Evolutionary conservation across 2,797 vertebrate genomes (phyloP), one percentile per base, ranked within the genome.

Genomic region (Dallia pectoralis): DNA sequence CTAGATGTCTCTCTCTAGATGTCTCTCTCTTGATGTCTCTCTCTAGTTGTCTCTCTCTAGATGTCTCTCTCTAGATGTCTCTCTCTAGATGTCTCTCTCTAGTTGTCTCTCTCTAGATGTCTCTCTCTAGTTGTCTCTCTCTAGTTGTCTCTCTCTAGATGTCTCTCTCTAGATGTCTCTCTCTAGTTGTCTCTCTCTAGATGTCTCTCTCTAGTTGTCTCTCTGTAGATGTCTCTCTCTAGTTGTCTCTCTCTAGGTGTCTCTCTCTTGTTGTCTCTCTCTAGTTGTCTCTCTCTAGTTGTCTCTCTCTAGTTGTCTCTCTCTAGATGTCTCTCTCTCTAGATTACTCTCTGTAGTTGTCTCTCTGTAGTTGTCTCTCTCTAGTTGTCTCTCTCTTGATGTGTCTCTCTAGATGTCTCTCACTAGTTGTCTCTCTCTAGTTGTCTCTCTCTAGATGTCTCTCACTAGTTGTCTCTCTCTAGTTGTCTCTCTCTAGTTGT

Each of bases 21-120:
- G n/a, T n/a, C n/a, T n/a, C 77, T 79, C 75, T 51, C 66, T 69
- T 63, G 30, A 69, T 75, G 76, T 83, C 77, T 79, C 16, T 15
- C 73, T 78, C 74, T 69, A 74, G 85, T 88, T 85, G 65, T 74
- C 82, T 83, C 81, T 44, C 56, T 65, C 76, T 77, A 69, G 78
- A 75, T 84, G 80, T 79, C 62, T 74, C 68, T 68, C 40, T 71
- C 77, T 74, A 70, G 79, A 74, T n/a, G n/a, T n/a, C n/a, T n/a
- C n/a, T 86, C 81, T 80, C 63, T 74, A n/a, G n/a, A n/a, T n/a
- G n/a, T n/a, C n/a, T n/a, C 67, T 67, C 47, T 72, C 74, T 75
- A 82, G 86, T 74, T 73, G 68, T 86, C 48, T 70, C n/a, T 66
- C 73, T 87, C 76, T 49, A 3, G 9, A 44, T 9, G 40, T 44